These are phyloP conservation scores for Elymnias hypermnestra DNA, from an alignment of 1,140 invertebrate genomes.

Conservation along the genomic window DNA sequence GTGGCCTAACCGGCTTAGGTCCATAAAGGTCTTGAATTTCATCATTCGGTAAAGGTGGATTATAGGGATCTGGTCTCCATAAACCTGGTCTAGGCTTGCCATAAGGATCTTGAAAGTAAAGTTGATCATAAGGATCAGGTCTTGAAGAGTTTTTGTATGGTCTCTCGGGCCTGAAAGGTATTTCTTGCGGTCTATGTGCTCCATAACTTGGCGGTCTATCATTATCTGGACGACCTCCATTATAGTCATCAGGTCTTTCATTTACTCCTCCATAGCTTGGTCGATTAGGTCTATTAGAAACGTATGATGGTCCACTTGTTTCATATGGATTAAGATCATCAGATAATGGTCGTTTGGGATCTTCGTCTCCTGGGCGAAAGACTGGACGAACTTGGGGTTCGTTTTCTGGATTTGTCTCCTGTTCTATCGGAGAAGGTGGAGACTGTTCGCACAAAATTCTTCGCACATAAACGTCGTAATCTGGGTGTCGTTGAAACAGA, in stretches of 20 bases:
- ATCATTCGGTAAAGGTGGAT: constrained; percentile 31
- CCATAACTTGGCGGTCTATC: constrained; percentile 55
- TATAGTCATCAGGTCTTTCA: constrained; percentile 40
- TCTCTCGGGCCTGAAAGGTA: constrained; percentile 41
- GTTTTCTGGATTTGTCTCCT: constrained; percentile 35
- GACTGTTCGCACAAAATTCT: constrained; percentile 55
- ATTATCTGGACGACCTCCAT: too few species aligned
- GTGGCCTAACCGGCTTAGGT: constrained; percentile 32
- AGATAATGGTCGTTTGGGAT: constrained; percentile 40
- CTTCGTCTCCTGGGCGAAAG: constrained; percentile 40
- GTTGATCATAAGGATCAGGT: constrained; percentile 43
- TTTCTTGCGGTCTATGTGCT: constrained; percentile 47
- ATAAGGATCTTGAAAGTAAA: constrained; percentile 39
- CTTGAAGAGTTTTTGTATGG: constrained; percentile 31
- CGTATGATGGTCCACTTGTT: constrained; percentile 28
- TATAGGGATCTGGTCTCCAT: constrained; percentile 42
- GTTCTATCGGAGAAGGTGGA: constrained; percentile 46
- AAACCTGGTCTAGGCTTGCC: constrained; percentile 25
- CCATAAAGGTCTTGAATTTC: constrained; percentile 40
- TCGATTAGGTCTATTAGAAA: constrained; percentile 25
- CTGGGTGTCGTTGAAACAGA: constrained; percentile 42
- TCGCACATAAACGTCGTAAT: constrained; percentile 59
- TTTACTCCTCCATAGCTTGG: constrained; percentile 13
- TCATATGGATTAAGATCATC: constrained; percentile 42
- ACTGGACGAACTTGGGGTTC: constrained; percentile 42